phyloP scores from a whole-genome alignment of 1,140 invertebrate genomes.

The Oncopeltus fasciatus region DNA sequence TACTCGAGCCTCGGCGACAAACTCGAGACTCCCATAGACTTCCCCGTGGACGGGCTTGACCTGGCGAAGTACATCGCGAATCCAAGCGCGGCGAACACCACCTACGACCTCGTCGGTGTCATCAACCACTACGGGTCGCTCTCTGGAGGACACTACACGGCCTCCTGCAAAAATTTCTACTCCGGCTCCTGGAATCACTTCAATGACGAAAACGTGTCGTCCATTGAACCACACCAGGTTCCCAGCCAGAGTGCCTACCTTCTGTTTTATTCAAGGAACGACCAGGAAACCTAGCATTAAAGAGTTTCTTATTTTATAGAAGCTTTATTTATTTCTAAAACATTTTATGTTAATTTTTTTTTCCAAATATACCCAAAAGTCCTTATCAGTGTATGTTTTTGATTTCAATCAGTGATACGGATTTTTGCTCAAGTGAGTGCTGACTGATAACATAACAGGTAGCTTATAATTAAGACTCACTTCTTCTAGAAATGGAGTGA shows the following conservation, averaged over 20 bases:
- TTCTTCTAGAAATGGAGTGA: too few species aligned
- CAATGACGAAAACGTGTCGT: slow-evolving; percentile 39
- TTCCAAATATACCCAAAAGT: too few species aligned
- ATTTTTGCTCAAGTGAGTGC: too few species aligned
- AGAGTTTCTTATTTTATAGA: too few species aligned
- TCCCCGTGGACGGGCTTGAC: slow-evolving; percentile 35
- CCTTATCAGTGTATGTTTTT: too few species aligned
- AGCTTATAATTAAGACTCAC: too few species aligned
- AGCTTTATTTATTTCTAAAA: too few species aligned
- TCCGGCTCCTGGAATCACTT: slow-evolving; percentile 40
- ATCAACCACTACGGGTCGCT: slow-evolving; percentile 40
- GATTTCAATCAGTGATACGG: too few species aligned
- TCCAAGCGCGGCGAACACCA: slow-evolving; percentile 23
- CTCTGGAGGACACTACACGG: slow-evolving; percentile 42
- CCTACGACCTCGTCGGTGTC: slow-evolving; percentile 41
- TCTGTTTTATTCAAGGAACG: neutral
- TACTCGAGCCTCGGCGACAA: slow-evolving; percentile 35
- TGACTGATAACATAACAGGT: too few species aligned
- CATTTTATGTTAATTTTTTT: too few species aligned
- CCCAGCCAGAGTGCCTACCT: neutral
- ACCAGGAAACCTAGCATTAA: too few species aligned
- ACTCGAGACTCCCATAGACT: slow-evolving; percentile 38
- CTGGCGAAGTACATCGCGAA: slow-evolving; percentile 30
- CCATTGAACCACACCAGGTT: neutral
- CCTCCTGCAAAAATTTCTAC: slow-evolving; percentile 36